phyloP scores from a whole-genome alignment of 37 sponge, comb jelly and placozoan species.

The Spongilla lacustris region DNA sequence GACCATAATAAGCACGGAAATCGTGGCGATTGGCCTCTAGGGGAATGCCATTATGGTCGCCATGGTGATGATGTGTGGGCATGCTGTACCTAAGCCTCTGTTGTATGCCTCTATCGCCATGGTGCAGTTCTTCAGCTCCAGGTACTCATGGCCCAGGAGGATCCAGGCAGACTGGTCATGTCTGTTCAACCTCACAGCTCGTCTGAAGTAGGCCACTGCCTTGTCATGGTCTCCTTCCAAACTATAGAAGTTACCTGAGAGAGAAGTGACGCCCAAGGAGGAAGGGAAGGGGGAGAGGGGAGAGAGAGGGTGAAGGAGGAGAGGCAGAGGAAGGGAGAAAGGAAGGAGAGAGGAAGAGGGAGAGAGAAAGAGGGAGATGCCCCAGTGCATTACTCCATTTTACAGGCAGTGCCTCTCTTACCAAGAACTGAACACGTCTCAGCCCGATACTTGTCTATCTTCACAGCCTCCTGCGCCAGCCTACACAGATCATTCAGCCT shows the following conservation, averaged over 20 bases:
- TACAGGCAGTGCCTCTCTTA: too few species aligned
- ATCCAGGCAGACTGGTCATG: slow-evolving; percentile 86
- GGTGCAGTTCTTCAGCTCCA: slow-evolving; percentile 88
- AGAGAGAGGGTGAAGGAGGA: not conserved
- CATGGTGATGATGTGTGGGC: not conserved
- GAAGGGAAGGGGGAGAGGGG: too few species aligned
- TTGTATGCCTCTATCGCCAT: slow-evolving; percentile 92
- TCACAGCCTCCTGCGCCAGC: slow-evolving; percentile 72
- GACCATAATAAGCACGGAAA: slow-evolving; percentile 89
- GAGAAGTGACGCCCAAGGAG: too few species aligned
- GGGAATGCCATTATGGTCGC: too few species aligned
- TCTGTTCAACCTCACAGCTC: slow-evolving; percentile 72
- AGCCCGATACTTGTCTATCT: slow-evolving; percentile 78
- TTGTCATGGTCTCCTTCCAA: slow-evolving; percentile 88
- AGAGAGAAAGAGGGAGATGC: too few species aligned
- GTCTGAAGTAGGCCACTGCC: slow-evolving; percentile 84
- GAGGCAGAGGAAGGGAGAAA: not conserved
- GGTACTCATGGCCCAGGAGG: slow-evolving; percentile 92
- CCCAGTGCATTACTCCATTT: too few species aligned
- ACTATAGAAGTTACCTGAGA: slow-evolving; percentile 90
- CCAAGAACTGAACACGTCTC: slow-evolving; percentile 79
- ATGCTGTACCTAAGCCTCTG: slow-evolving; percentile 72
- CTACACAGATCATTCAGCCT: slow-evolving; percentile 61
- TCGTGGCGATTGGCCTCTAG: slow-evolving; percentile 80
- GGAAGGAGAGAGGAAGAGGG: too few species aligned